Evolutionary conservation across 1,140 invertebrate species (phyloP), one percentile per base, ranked within the genome.

Genomic region (Zophobas morio): DNA sequence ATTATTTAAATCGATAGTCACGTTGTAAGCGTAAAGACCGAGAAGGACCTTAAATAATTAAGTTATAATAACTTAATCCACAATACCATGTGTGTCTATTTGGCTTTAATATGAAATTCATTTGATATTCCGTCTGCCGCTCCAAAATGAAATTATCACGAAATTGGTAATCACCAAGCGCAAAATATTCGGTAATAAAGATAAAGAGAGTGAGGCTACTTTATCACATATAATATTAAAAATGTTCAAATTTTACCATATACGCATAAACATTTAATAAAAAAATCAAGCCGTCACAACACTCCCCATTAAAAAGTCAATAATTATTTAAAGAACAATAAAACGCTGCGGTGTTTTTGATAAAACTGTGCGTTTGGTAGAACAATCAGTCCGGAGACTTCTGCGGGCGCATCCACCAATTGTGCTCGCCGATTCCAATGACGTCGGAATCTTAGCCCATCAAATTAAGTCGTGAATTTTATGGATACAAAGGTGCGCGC

Each of bases 11-110:
- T 6, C n/a, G 20, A 20, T 20, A 51, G 20, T 74, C 63, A 63
- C 37, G 53, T 71, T 34, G 8, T 71, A 6, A 47, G 6, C 46
- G 51, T 54, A 76, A 76, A 71, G 60, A 36, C 39, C 33, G 20
- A 66, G 66, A 54, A 53, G 73, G 73, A 75, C 75, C 75, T 76
- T 71, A 76, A 71, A 34, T 70, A 71, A 76, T 76, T 53, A 20
- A 76, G 56, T 76, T 71, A 54, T 35, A 6, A n/a, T 75, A 75
- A 75, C 74, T 66, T 75, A 75, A 75, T 75, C 66, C 70, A 33
- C 40, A 70, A 70, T 49, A 71, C 4, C 57, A 76, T 70, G 75
- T 36, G 56, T 76, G 75, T 76, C 75, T 66, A 76, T 54, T 66
- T 76, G 70, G 42, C 34, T 36, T 33, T 57, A 76, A 60, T 63